A percentile compares a stretch with the other conserved stretches of the same genome.
These are phyloP conservation scores for Ramphastos sulfuratus DNA, from an alignment of 2,113 vertebrate species.

Conservation along the genomic window DNA sequence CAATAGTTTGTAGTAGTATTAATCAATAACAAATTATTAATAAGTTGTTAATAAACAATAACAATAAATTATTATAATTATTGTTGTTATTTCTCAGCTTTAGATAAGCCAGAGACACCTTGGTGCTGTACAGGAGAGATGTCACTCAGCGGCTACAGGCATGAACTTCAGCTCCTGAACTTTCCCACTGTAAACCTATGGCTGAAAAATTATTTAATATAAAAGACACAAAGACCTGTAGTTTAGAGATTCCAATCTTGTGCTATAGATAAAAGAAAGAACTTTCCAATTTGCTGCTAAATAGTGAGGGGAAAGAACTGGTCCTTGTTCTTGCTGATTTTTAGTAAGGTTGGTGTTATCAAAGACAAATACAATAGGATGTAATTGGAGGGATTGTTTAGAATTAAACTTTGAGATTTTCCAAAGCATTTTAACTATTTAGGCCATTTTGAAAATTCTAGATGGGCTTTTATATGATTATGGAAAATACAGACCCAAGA, in stretches of 20 bases:
- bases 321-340: neutral
- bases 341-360: neutral
- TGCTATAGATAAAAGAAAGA: neutral
- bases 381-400: neutral
- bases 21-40: too few species aligned
- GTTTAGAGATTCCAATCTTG: neutral
- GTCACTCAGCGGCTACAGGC: neutral
- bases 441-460: neutral
- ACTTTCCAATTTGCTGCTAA: neutral
- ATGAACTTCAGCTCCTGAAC: neutral
- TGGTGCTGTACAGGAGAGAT: neutral
- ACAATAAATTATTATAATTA: too few species aligned
- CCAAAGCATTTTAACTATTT: neutral
- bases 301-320: neutral
- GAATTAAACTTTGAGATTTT: neutral
- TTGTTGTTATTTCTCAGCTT: neutral
- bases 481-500: neutral
- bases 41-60: too few species aligned
- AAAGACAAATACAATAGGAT: neutral
- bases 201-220: neutral
- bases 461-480: neutral
- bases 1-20: neutral
- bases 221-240: neutral
- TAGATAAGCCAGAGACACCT: neutral
- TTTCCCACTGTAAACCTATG: neutral